Conservation (phyloP, 2,797 vertebrate species). For the Ptychadena robeensis region DNA sequence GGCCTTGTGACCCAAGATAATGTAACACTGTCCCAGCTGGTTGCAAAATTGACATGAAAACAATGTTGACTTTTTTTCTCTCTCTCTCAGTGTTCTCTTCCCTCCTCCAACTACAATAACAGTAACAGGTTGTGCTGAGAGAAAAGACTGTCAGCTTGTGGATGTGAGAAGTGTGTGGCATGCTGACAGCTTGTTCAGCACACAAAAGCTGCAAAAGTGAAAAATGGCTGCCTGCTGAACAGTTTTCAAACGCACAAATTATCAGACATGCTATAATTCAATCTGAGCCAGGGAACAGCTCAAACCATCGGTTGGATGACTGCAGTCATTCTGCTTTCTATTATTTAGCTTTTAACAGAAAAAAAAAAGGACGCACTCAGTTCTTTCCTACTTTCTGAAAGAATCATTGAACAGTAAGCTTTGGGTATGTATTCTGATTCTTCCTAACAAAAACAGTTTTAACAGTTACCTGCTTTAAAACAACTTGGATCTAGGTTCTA, state of each 20-base stretch:
- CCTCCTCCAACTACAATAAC: conserved; percentile 48
- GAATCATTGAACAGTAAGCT: not conserved
- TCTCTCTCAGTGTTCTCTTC: conserved; percentile 49
- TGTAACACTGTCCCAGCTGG: conserved; percentile 6
- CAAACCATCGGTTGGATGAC: not conserved
- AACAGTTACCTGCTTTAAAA: too few species aligned
- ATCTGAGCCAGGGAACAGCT: conserved; percentile 35
- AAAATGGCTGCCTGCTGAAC: conserved; percentile 11
- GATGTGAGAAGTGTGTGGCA: conserved; percentile 1
- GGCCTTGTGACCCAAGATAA: conserved; percentile 36
- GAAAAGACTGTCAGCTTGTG: conserved; percentile 49
- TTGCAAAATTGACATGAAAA: conserved; percentile 37
- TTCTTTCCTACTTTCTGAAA: not conserved
- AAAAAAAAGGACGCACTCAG: not conserved
- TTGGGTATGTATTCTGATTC: not conserved
- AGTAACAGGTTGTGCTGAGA: conserved; percentile 57
- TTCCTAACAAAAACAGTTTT: too few species aligned
- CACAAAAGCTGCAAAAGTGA: conserved; percentile 46
- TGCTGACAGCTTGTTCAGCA: conserved; percentile 42
- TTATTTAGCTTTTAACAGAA: conserved; percentile 16
- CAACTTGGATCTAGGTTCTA: too few species aligned
- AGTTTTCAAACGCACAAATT: conserved; percentile 59
- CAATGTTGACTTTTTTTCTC: conserved; percentile 30
- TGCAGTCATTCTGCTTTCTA: conserved; percentile 22
- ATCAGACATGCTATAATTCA: conserved; percentile 39